Percentiles rank a stretch among this genome's conserved stretches.
These are phyloP conservation scores for Heteropelma amictum DNA, from an alignment of 2,888 invertebrate species.

Conservation along the genomic window DNA sequence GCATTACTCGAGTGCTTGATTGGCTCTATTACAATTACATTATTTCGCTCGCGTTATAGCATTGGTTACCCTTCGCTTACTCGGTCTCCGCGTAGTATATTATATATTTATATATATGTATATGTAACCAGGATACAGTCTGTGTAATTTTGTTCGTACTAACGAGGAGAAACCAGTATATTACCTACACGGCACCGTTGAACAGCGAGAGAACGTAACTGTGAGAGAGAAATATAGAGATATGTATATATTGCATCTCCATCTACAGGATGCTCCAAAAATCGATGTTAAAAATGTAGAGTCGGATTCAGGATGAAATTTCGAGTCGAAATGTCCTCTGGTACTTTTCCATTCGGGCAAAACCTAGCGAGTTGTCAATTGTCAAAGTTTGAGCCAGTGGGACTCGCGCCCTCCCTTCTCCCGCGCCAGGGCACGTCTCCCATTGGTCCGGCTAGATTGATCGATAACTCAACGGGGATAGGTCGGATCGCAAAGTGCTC, in stretches of 20 bases:
- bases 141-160: slow-evolving; percentile 68
- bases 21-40: slow-evolving; percentile 61
- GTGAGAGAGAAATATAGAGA: slow-evolving; percentile 21
- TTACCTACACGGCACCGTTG: slow-evolving; percentile 62
- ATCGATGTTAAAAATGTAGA: too few species aligned
- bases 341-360: too few species aligned
- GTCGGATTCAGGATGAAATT: too few species aligned
- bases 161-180: slow-evolving; percentile 74
- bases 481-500: too few species aligned
- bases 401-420: too few species aligned
- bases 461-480: too few species aligned
- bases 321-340: too few species aligned
- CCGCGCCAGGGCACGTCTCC: too few species aligned
- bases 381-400: too few species aligned
- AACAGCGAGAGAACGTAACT: slow-evolving; percentile 38
- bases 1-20: slow-evolving; percentile 51
- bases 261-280: slow-evolving; percentile 34
- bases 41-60: slow-evolving; percentile 50
- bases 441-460: too few species aligned
- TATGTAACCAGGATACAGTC: slow-evolving; percentile 21
- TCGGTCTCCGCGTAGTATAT: slow-evolving; percentile 8
- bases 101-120: too few species aligned
- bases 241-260: slow-evolving; percentile 18
- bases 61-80: slow-evolving; percentile 22
- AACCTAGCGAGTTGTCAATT: too few species aligned